Percentiles rank a stretch among this genome's conserved stretches.
Conservation (phyloP, 2,113 vertebrate genomes). For the Chloebia gouldiae region DNA sequence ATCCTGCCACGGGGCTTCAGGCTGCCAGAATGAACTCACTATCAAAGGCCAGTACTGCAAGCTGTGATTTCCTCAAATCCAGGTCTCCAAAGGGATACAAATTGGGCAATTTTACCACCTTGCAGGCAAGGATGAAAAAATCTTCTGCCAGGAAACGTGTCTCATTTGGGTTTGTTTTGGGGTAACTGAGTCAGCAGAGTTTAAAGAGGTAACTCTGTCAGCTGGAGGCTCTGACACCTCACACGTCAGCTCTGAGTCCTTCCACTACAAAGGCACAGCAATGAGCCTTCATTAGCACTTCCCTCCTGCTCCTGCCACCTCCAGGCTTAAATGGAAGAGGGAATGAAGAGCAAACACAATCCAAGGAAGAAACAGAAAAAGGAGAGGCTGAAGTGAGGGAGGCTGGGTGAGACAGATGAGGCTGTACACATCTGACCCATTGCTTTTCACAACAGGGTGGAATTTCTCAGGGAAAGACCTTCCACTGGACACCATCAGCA, state of each 20-base stretch:
- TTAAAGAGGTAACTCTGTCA: not conserved
- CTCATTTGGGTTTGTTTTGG: slow-evolving; percentile 14
- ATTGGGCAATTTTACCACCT: slow-evolving; percentile 5
- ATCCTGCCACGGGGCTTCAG: slow-evolving; percentile 15
- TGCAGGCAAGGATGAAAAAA: slow-evolving; percentile 38
- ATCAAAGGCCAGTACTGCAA: not conserved
- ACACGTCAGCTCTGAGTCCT: slow-evolving; percentile 6
- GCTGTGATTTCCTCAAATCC: slow-evolving; percentile 4
- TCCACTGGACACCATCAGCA: not conserved
- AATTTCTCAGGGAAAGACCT: not conserved
- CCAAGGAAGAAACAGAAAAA: not conserved
- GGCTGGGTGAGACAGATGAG: not conserved
- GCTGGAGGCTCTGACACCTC: not conserved
- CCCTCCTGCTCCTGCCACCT: not conserved
- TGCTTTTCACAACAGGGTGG: not conserved
- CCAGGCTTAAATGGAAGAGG: not conserved
- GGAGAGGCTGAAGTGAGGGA: not conserved
- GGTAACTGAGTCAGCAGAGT: slow-evolving; percentile 45
- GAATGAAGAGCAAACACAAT: not conserved
- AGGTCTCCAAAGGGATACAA: not conserved
- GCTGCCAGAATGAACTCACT: not conserved
- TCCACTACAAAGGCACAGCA: not conserved
- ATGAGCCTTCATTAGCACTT: not conserved
- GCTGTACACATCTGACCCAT: accelerated
- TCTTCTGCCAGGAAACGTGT: not conserved